Evolutionary conservation across 2,797 vertebrate genomes (phyloP).

Genomic region (Alosa sapidissima): DNA sequence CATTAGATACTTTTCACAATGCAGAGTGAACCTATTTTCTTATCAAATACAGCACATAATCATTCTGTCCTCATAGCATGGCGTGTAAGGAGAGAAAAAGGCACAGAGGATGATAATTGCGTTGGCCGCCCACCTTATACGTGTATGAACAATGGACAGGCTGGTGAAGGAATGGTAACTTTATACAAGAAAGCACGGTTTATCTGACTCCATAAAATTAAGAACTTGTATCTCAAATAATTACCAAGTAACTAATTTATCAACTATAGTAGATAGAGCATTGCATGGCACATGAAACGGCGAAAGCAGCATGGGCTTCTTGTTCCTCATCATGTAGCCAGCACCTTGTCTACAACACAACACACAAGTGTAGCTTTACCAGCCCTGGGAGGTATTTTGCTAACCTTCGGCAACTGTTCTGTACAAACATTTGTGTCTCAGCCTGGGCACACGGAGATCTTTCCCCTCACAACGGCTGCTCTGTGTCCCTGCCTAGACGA

Average conservation of each 20-base stretch:
- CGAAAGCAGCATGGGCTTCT: neutral
- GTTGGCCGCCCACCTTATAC: too few species aligned
- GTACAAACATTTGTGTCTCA: slow-evolving; percentile 69
- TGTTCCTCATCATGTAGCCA: neutral
- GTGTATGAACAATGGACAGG: neutral
- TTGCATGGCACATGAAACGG: neutral
- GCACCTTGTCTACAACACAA: neutral
- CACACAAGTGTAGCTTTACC: neutral
- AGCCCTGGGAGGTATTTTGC: slow-evolving; percentile 62
- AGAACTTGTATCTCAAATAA: too few species aligned
- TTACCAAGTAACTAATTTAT: too few species aligned
- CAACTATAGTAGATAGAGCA: too few species aligned
- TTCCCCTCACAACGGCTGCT: slow-evolving; percentile 57
- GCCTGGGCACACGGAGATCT: slow-evolving; percentile 49
- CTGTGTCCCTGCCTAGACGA: slow-evolving; percentile 57
- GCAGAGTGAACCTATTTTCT: neutral
- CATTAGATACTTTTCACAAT: too few species aligned
- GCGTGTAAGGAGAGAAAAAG: too few species aligned
- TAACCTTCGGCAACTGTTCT: slow-evolving; percentile 65
- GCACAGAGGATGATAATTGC: too few species aligned
- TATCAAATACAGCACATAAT: slow-evolving; percentile 1
- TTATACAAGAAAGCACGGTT: too few species aligned
- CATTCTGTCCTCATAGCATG: neutral
- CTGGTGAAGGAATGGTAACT: too few species aligned
- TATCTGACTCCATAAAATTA: too few species aligned